Evolutionary conservation across 2,888 invertebrate species (phyloP).

Genomic region (Saturnia japonica): DNA sequence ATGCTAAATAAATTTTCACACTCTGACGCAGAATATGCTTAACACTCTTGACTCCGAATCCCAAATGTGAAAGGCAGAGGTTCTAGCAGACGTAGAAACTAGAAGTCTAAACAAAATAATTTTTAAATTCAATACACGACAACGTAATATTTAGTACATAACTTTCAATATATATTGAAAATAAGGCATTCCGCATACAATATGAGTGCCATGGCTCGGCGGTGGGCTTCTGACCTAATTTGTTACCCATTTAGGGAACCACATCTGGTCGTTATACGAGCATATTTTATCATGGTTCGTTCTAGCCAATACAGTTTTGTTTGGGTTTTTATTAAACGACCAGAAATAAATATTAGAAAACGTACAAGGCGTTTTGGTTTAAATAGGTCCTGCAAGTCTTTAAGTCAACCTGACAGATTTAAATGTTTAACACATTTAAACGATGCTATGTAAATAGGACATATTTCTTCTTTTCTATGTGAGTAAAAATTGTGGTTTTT

Average conservation of each 20-base stretch:
- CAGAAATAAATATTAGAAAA: background rate
- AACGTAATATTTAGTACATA: background rate
- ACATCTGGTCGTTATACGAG: conserved; percentile 24
- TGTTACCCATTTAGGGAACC: conserved; percentile 31
- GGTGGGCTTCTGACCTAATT: conserved; percentile 34
- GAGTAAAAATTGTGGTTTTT: too few species aligned
- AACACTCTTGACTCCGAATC: background rate
- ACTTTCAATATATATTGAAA: background rate
- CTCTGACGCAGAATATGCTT: background rate
- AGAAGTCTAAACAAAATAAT: background rate
- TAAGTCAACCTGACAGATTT: background rate
- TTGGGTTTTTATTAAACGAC: conserved; percentile 3
- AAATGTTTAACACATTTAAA: too few species aligned
- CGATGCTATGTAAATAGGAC: too few species aligned
- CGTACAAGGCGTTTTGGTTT: background rate
- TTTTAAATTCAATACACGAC: background rate
- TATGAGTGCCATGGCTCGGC: background rate
- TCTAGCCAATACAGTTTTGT: background rate
- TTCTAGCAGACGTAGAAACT: background rate
- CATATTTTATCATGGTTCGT: conserved; percentile 30
- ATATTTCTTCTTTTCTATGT: too few species aligned
- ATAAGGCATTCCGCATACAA: background rate
- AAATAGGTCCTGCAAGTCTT: background rate
- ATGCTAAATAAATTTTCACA: background rate
- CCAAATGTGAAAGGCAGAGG: background rate